phyloP scores from a whole-genome alignment of 2,113 vertebrate genomes.

The Terrapene triunguis region DNA sequence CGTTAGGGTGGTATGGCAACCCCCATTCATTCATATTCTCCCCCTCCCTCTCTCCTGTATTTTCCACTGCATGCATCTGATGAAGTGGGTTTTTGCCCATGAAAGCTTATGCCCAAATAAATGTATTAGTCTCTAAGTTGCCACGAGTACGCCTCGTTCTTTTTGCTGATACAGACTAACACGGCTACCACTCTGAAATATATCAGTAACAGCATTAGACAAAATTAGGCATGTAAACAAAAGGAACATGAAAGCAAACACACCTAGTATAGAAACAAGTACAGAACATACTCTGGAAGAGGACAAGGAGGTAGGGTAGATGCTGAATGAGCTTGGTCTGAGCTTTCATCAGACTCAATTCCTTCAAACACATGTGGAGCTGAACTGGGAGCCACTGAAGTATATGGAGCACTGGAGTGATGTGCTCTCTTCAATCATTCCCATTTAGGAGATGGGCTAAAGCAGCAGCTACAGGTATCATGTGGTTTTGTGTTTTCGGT shows the following conservation, averaged over 20 bases:
- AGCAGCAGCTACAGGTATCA: background rate
- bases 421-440: background rate
- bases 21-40: too few species aligned
- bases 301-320: background rate
- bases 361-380: background rate
- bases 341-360: background rate
- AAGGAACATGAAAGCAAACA: background rate
- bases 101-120: too few species aligned
- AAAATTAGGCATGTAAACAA: background rate
- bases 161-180: too few species aligned
- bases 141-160: too few species aligned
- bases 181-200: too few species aligned
- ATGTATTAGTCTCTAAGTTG: too few species aligned
- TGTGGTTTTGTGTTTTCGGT: background rate
- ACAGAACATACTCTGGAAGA: background rate
- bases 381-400: background rate
- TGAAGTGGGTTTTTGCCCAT: too few species aligned
- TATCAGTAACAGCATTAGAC: too few species aligned
- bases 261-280: background rate
- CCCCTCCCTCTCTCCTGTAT: too few species aligned
- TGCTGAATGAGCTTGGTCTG: background rate
- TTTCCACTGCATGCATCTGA: too few species aligned
- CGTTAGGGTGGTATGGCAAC: too few species aligned
- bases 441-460: rapidly evolving
- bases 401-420: background rate